A percentile compares a stretch with the other conserved stretches of the same genome.
phyloP scores from a whole-genome alignment of 2,113 vertebrate genomes.

The Cyanoderma ruficeps region DNA sequence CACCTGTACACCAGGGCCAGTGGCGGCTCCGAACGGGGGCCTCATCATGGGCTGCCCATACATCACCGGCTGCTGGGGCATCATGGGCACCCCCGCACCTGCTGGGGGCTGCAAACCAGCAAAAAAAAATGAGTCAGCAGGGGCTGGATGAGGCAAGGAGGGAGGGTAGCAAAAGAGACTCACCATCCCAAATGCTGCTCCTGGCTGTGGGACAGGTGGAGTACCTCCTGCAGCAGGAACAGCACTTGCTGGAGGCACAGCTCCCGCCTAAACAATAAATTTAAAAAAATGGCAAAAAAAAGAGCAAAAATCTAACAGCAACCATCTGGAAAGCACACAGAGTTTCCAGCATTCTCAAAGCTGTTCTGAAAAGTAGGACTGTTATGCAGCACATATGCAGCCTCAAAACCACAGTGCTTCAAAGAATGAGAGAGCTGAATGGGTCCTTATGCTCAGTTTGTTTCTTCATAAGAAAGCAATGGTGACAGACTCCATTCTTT shows the following conservation, averaged over 20 bases:
- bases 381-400: neutral
- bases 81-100: conserved; percentile 87
- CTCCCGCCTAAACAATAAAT: conserved; percentile 64
- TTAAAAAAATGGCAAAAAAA: neutral
- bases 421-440: neutral
- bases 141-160: neutral
- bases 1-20: conserved; percentile 87
- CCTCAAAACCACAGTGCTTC: neutral
- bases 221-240: conserved; percentile 72
- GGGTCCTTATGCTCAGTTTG: neutral
- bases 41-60: conserved; percentile 97
- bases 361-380: neutral
- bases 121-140: neutral
- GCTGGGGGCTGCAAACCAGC: conserved; percentile 77
- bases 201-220: conserved; percentile 80
- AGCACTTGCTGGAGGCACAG: conserved; percentile 79
- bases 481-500: neutral
- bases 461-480: neutral
- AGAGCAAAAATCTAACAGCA: neutral
- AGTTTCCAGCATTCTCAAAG: neutral
- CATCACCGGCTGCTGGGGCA: conserved; percentile 90
- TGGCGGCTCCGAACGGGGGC: conserved; percentile 84
- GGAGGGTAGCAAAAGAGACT: conserved; percentile 28
- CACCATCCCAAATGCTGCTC: conserved; percentile 89
- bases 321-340: neutral